Evolutionary conservation across 2,797 vertebrate species (phyloP).

Genomic region (Myotis vivesi): DNA sequence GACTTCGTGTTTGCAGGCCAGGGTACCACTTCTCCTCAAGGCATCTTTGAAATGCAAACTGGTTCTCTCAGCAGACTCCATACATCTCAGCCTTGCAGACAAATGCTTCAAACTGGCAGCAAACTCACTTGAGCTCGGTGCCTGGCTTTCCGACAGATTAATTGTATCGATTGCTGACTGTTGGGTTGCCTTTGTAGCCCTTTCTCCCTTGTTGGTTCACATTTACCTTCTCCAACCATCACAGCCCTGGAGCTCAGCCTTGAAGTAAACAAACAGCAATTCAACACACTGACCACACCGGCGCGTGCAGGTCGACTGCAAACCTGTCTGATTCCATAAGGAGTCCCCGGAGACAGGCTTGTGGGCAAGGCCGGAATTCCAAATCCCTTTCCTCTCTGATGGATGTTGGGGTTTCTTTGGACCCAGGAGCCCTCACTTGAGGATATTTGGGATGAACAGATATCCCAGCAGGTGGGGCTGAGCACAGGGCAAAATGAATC

Average conservation of each 20-base stretch:
- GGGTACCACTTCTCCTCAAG: neutral
- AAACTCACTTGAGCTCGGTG: neutral
- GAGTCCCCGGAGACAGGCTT: neutral
- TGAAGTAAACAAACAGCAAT: neutral
- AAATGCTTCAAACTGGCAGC: neutral
- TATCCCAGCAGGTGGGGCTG: neutral
- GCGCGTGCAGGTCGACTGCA: accelerated
- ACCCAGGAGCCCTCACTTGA: neutral
- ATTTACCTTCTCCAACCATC: constrained; percentile 21
- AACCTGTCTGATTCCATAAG: neutral
- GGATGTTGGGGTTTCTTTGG: neutral
- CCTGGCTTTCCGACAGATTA: constrained; percentile 54
- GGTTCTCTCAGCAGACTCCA: neutral
- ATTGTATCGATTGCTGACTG: neutral
- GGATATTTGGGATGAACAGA: neutral
- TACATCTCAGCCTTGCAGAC: constrained; percentile 44
- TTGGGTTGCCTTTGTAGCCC: neutral
- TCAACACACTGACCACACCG: neutral
- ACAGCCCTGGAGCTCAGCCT: neutral
- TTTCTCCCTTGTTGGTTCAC: neutral
- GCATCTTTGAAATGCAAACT: constrained; percentile 66
- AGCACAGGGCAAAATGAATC: neutral
- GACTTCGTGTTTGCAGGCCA: constrained; percentile 4
- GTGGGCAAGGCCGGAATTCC: neutral
- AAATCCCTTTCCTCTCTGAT: neutral